Percentiles rank a stretch among this genome's conserved stretches.
These are phyloP conservation scores for Exocentrus adspersus DNA, from an alignment of 2,888 invertebrate genomes.

Conservation along the genomic window DNA sequence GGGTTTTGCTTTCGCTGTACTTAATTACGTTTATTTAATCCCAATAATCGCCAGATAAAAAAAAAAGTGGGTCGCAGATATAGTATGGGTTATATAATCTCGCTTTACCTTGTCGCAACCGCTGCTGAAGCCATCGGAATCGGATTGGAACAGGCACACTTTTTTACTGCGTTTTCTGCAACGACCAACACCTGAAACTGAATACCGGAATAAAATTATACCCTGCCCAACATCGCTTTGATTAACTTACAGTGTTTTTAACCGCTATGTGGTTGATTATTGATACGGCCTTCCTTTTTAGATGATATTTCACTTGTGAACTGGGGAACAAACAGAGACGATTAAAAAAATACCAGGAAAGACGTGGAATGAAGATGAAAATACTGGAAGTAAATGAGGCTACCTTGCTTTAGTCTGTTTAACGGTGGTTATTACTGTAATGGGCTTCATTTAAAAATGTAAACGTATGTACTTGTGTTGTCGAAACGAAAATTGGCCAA, in stretches of 20 bases:
- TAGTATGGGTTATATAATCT: too few species aligned
- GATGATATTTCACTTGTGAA: neutral
- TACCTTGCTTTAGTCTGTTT: too few species aligned
- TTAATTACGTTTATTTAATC: neutral
- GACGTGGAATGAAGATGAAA: neutral
- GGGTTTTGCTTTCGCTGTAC: neutral
- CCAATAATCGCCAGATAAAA: neutral
- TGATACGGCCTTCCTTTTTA: constrained; percentile 21
- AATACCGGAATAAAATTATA: constrained; percentile 3
- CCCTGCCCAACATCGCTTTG: neutral
- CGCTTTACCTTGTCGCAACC: too few species aligned
- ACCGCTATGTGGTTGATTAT: constrained; percentile 10
- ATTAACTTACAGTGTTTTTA: constrained; percentile 22
- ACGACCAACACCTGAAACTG: neutral
- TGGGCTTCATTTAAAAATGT: too few species aligned
- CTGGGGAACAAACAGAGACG: neutral
- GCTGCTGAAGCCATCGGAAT: too few species aligned
- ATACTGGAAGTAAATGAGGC: too few species aligned
- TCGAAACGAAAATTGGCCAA: too few species aligned
- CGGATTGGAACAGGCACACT: too few species aligned
- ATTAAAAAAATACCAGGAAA: neutral
- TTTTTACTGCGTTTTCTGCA: too few species aligned
- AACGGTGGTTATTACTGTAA: too few species aligned
- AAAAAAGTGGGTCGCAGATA: neutral
- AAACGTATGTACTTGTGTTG: too few species aligned